Conservation (phyloP, 2,888 invertebrate species). For the Galerucella calmariensis region DNA sequence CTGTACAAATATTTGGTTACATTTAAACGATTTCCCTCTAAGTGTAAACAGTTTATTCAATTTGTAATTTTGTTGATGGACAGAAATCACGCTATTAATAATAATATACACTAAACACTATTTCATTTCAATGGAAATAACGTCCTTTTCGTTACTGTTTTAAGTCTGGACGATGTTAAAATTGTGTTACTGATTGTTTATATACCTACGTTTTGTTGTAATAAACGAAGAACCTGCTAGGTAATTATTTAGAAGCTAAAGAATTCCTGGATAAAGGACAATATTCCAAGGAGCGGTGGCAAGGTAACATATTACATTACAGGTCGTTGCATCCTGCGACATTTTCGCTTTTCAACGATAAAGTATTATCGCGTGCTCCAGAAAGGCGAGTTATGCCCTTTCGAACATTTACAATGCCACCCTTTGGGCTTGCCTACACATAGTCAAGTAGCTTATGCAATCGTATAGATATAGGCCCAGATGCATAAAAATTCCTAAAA, state of each 20-base stretch:
- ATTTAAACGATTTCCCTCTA: slow-evolving; percentile 37
- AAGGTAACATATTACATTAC: slow-evolving; percentile 38
- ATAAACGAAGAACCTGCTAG: background rate
- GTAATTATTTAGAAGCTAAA: slow-evolving; percentile 29
- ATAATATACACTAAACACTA: background rate
- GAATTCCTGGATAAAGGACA: slow-evolving; percentile 28
- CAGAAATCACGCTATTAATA: slow-evolving; percentile 11
- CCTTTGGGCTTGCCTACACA: slow-evolving; percentile 45
- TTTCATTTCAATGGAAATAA: background rate
- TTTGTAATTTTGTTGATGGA: slow-evolving; percentile 18
- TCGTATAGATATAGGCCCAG: background rate
- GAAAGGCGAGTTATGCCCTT: slow-evolving; percentile 45
- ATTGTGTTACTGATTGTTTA: background rate
- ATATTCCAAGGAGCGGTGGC: slow-evolving; percentile 32
- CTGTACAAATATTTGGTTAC: slow-evolving; percentile 41
- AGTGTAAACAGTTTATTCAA: slow-evolving; percentile 30
- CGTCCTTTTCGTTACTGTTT: background rate
- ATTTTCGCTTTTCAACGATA: slow-evolving; percentile 54
- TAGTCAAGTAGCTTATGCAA: slow-evolving; percentile 18
- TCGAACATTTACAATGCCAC: slow-evolving; percentile 40
- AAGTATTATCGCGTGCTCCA: slow-evolving; percentile 54
- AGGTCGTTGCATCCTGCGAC: slow-evolving; percentile 49
- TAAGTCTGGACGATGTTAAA: too few relatives aligned
- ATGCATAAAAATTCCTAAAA: too few relatives aligned
- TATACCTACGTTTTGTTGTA: background rate